Conservation (phyloP, 2,113 vertebrate genomes). For the Vireo altiloquus region DNA sequence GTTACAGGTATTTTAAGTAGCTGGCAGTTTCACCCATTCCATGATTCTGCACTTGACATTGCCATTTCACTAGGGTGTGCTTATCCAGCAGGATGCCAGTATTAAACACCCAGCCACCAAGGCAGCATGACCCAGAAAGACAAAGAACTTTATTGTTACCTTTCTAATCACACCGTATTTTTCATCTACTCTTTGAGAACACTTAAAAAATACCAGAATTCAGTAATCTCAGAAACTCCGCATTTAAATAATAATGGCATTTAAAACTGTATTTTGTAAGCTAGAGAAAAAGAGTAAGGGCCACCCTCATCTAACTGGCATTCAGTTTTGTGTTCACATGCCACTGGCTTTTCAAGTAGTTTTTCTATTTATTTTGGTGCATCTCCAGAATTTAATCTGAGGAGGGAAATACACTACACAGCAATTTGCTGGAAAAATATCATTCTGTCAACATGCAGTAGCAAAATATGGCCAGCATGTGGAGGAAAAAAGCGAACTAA, state of each 20-base stretch:
- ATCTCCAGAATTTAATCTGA: constrained; percentile 19
- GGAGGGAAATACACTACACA: neutral
- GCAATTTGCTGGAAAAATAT: neutral
- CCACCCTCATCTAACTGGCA: neutral
- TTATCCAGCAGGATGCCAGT: neutral
- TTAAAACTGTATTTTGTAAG: neutral
- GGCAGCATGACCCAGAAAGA: neutral
- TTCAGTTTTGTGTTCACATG: neutral
- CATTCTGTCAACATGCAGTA: neutral
- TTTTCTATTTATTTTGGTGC: constrained; percentile 3
- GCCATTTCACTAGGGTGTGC: neutral
- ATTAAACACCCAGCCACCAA: neutral
- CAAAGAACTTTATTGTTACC: neutral
- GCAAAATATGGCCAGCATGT: neutral
- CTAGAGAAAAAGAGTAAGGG: neutral
- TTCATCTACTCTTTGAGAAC: neutral
- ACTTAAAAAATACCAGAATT: neutral
- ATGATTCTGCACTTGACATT: neutral
- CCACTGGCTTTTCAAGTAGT: neutral
- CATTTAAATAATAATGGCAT: neutral
- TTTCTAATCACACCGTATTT: neutral
- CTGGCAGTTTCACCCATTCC: neutral
- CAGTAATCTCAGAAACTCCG: neutral
- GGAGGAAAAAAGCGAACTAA: neutral
- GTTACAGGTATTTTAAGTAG: neutral